Conservation (phyloP, 2,888 invertebrate species). For the Phytoseiulus persimilis region DNA sequence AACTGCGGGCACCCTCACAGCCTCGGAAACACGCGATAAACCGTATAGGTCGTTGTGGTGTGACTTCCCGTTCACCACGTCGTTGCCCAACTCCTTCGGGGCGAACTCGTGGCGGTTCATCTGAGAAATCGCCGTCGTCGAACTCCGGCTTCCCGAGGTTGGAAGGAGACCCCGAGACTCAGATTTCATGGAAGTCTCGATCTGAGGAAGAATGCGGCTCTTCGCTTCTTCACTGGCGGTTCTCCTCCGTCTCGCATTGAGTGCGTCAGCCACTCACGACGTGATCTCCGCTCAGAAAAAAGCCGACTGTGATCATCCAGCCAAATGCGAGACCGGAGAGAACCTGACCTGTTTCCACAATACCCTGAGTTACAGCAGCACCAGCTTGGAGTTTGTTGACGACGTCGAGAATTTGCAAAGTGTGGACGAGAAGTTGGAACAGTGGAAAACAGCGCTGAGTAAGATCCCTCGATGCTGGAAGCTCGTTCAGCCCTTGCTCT, state of each 20-base stretch:
- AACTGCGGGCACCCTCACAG: too few species aligned
- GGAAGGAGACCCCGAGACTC: neutral
- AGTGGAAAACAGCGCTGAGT: neutral
- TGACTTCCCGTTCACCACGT: too few species aligned
- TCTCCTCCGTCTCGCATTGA: neutral
- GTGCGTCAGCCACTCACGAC: neutral
- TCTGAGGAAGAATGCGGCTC: neutral
- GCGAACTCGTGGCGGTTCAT: too few species aligned
- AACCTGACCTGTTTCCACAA: conserved; percentile 33
- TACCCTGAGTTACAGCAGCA: neutral
- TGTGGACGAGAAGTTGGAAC: conserved; percentile 6
- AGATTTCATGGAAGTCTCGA: neutral
- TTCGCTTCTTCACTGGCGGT: neutral
- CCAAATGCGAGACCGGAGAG: neutral
- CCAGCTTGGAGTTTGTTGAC: conserved; percentile 11
- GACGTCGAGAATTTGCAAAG: neutral
- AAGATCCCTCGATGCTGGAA: conserved; percentile 22
- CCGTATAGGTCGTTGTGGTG: too few species aligned
- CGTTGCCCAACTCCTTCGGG: too few species aligned
- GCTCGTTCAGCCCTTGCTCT: conserved; percentile 8
- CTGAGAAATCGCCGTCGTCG: neutral
- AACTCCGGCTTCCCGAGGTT: neutral
- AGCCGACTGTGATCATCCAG: neutral
- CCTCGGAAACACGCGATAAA: too few species aligned
- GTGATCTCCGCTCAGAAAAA: neutral